Evolutionary conservation across 2,113 vertebrate species (phyloP), one percentile per base, ranked within the genome.

Genomic region (Stigmatopora nigra): DNA sequence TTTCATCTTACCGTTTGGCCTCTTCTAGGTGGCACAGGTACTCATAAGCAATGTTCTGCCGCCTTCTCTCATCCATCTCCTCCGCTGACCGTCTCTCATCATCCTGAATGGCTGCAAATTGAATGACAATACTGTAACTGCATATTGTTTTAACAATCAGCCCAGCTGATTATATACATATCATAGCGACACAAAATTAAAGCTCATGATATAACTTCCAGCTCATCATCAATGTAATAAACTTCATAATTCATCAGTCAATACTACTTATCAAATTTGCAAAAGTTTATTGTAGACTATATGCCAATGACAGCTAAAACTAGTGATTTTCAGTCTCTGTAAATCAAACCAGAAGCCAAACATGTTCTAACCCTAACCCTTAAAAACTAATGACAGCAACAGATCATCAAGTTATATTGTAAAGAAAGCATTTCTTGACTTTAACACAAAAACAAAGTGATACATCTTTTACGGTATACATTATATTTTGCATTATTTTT

Each of bases 1-100:
- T 45, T 15, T 44, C 4, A n/a, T 69, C 88, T 90, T 87, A 99
- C 96, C 90, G 92, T 90, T 99, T 99, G 81, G 97, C 97, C 88
- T 99, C 97, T 82, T 99, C 96, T 82, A 99, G 87, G 87, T 98
- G 97, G 87, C 96, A 99, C 52, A 99, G 82, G 81, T 99, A 99
- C 70, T 99, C 97, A 59, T 99, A 99, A 67, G 97, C 97, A 15
- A 99, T 98, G 86, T 99, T 99, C 88, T 99, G 95, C 70, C 93
- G 89, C 70, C 97, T 88, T 80, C 95, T 92, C 84, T 99, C 96
- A 82, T 99, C 97, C 96, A 99, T 99, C 89, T 99, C 95, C 84
- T 99, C 96, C 0, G 97, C 96, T 9, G 97, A 96, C 76, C 94
- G 91, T 81, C 97, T 91, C 88, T 98, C 95, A 81, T 99, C 95